A percentile compares a stretch with the other conserved stretches of the same genome.
phyloP scores from a whole-genome alignment of 2,797 vertebrate genomes.

The Kryptolebias ocellatus region DNA sequence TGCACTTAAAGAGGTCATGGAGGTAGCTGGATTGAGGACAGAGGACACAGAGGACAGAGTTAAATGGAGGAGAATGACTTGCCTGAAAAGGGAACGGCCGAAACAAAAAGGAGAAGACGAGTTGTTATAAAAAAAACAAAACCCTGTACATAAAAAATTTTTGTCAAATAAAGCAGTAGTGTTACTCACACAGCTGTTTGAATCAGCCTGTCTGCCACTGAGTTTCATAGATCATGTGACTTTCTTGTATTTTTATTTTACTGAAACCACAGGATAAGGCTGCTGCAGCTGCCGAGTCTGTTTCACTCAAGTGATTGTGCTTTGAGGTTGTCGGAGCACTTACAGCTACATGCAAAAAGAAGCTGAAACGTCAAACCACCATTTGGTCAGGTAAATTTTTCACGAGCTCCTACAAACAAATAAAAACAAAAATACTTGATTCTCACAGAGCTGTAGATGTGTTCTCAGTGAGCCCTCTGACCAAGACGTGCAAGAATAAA shows the following conservation, averaged over 20 bases:
- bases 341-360: background rate
- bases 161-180: background rate
- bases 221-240: conserved; percentile 32
- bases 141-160: background rate
- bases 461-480: background rate
- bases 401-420: background rate
- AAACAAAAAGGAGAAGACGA: no score
- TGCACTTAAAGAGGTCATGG: no score
- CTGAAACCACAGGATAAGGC: conserved; percentile 37
- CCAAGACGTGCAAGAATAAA: background rate
- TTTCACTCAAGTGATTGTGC: background rate
- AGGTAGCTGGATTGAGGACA: no score
- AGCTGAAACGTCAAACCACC: background rate
- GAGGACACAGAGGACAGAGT: no score
- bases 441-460: background rate
- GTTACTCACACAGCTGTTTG: background rate
- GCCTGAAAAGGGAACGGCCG: no score
- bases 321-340: background rate
- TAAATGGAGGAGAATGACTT: no score
- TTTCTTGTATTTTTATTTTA: conserved; percentile 9
- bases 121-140: no score
- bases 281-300: conserved; percentile 13
- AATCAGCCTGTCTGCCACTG: conserved; percentile 2
- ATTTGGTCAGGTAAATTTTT: background rate
- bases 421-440: no score